These are phyloP conservation scores for Aleiodes testaceus DNA, from an alignment of 2,888 invertebrate species.

Conservation along the genomic window DNA sequence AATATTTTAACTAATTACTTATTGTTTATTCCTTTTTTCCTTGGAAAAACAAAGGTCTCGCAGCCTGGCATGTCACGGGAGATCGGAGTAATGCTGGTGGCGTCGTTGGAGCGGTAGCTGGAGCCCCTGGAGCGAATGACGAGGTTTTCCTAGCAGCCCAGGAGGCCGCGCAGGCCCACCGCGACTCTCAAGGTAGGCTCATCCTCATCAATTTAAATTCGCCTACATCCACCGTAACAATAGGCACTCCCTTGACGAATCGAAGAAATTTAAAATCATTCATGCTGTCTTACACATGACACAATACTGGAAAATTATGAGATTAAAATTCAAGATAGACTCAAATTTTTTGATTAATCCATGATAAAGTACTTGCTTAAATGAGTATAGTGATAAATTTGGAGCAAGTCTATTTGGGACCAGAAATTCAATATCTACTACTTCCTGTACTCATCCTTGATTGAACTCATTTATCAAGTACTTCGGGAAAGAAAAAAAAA, in stretches of 20 bases:
- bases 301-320: not conserved
- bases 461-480: slow-evolving; percentile 47
- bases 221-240: slow-evolving; percentile 66
- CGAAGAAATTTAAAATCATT: slow-evolving; percentile 17
- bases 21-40: slow-evolving; percentile 16
- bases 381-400: not conserved
- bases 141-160: slow-evolving; percentile 89
- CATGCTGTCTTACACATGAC: not conserved
- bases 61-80: slow-evolving; percentile 88
- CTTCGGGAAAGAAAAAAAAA: slow-evolving; percentile 37
- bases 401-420: not conserved
- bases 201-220: slow-evolving; percentile 70
- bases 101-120: slow-evolving; percentile 66
- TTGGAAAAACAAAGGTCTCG: slow-evolving; percentile 79
- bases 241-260: slow-evolving; percentile 58
- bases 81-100: slow-evolving; percentile 79
- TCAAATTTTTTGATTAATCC: not conserved
- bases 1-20: not conserved
- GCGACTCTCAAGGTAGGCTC: slow-evolving; percentile 94
- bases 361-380: slow-evolving; percentile 17
- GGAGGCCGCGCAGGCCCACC: slow-evolving; percentile 84
- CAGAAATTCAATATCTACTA: too few relatives aligned
- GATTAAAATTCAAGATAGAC: not conserved
- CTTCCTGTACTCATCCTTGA: not conserved
- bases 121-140: slow-evolving; percentile 75